phyloP scores from a whole-genome alignment of 2,888 invertebrate genomes.

The Spodoptera littoralis region DNA sequence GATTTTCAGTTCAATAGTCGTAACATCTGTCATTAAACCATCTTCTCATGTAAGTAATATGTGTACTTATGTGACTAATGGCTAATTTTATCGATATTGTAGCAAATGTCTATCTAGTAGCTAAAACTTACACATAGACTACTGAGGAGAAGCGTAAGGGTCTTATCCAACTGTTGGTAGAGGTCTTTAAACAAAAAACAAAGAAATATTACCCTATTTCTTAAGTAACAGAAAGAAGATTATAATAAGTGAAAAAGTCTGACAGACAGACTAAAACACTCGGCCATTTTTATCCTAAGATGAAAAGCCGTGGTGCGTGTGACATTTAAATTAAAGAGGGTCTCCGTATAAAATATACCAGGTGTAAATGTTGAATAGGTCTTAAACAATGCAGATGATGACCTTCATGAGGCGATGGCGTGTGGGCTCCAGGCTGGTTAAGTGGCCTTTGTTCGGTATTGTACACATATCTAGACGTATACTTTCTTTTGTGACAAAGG shows the following conservation, averaged over 20 bases:
- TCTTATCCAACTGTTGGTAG: no score
- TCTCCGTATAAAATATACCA: slow-evolving; percentile 8
- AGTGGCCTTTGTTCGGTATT: slow-evolving; percentile 46
- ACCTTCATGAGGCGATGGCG: slow-evolving; percentile 51
- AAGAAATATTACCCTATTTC: slow-evolving; percentile 2
- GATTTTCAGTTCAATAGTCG: not conserved
- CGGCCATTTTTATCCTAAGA: slow-evolving; percentile 4
- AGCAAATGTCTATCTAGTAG: no score
- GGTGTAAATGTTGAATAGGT: slow-evolving; percentile 18
- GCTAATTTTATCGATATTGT: no score
- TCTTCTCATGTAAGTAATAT: slow-evolving; percentile 12
- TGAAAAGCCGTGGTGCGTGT: slow-evolving; percentile 24
- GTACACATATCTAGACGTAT: slow-evolving; percentile 11
- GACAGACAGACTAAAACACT: slow-evolving; percentile 4
- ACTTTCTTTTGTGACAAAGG: slow-evolving; percentile 27
- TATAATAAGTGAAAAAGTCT: slow-evolving; percentile 1
- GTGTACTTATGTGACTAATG: no score
- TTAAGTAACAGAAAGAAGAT: not conserved
- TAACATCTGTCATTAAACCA: slow-evolving; percentile 6
- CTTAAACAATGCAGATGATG: slow-evolving; percentile 31
- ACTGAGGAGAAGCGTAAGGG: no score
- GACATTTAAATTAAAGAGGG: slow-evolving; percentile 21
- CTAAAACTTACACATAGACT: no score
- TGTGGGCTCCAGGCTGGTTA: slow-evolving; percentile 36
- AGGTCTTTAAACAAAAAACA: not conserved